Evolutionary conservation across 2,797 vertebrate species (phyloP).

Genomic region (Falco concolor): DNA sequence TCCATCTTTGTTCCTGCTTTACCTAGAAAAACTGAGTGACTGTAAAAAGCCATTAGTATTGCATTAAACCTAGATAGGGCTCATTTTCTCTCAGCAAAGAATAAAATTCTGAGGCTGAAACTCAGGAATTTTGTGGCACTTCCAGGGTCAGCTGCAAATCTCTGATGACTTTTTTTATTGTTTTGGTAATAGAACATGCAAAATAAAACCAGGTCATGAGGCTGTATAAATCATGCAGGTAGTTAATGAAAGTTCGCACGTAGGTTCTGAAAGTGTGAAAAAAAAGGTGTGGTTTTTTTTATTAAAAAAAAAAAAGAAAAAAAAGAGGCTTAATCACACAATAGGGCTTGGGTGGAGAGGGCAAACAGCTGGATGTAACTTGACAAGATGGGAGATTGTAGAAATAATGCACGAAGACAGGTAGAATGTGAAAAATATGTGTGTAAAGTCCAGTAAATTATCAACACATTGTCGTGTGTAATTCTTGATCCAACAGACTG

Average conservation of each 20-base stretch:
- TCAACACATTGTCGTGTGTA: background rate
- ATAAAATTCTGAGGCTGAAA: background rate
- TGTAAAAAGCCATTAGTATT: background rate
- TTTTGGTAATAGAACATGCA: background rate
- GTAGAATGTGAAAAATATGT: background rate
- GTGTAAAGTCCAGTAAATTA: background rate
- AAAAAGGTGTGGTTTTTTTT: no score
- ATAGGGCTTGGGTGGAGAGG: background rate
- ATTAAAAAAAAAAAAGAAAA: background rate
- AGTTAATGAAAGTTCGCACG: background rate
- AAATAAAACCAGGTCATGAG: background rate
- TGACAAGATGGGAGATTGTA: background rate
- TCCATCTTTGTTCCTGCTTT: background rate
- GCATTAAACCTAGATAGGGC: background rate
- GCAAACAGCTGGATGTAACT: background rate
- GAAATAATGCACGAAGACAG: background rate
- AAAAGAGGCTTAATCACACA: background rate
- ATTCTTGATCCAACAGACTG: background rate
- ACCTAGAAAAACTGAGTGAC: background rate
- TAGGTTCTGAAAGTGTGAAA: background rate
- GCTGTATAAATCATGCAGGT: background rate
- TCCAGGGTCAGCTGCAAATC: background rate
- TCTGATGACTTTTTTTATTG: background rate
- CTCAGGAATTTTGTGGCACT: background rate
- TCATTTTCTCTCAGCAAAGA: background rate